Conservation (phyloP, 2,797 vertebrate species). For the Melanotaenia trifasciata region DNA sequence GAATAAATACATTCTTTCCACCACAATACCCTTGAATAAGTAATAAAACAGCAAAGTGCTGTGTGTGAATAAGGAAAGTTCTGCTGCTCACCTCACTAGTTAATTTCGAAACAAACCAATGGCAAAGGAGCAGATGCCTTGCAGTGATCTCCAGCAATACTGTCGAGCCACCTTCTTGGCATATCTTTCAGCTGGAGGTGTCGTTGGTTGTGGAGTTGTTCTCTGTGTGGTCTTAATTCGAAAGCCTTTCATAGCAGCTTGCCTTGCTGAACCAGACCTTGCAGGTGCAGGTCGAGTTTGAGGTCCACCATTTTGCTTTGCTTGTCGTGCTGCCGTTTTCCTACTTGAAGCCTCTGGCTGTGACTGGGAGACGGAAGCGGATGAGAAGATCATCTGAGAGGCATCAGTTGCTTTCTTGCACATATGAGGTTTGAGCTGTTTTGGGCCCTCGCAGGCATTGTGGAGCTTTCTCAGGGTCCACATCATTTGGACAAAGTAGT, state of each 20-base stretch:
- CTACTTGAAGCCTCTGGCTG: constrained; percentile 20
- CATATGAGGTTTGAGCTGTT: constrained; percentile 80
- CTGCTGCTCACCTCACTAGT: constrained; percentile 62
- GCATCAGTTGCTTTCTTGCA: constrained; percentile 82
- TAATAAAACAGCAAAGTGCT: constrained; percentile 21
- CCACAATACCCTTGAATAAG: background rate
- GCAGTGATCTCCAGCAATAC: constrained; percentile 88
- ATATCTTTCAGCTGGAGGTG: constrained; percentile 56
- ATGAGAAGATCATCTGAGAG: constrained; percentile 81
- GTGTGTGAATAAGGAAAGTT: background rate
- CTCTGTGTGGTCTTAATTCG: constrained; percentile 37
- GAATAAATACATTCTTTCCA: constrained; percentile 1
- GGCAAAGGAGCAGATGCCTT: constrained; percentile 82
- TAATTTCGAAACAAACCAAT: constrained; percentile 84
- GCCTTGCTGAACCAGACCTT: background rate
- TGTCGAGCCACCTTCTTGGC: constrained; percentile 80
- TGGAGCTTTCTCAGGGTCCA: constrained; percentile 80
- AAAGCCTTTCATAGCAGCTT: background rate
- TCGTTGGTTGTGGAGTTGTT: constrained; percentile 27
- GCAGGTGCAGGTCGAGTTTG: constrained; percentile 15
- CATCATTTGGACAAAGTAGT: constrained; percentile 87
- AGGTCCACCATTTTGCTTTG: constrained; percentile 9
- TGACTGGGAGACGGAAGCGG: constrained; percentile 52
- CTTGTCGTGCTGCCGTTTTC: background rate
- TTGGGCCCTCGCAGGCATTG: constrained; percentile 80